These are phyloP conservation scores for Drosophila arawakana DNA, from an alignment of 1,140 invertebrate species.

Conservation along the genomic window DNA sequence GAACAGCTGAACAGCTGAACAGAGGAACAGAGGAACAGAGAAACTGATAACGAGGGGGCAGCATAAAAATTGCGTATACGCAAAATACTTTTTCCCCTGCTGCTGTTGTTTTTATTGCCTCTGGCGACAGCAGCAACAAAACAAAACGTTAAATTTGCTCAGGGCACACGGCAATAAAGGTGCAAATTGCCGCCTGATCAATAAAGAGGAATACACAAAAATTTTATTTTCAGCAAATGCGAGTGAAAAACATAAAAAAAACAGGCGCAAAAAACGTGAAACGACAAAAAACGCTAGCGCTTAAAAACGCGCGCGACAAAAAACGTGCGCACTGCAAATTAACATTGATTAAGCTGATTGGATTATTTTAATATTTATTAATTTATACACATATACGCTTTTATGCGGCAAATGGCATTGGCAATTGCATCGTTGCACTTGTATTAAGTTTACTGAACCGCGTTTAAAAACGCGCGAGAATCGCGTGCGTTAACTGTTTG, in stretches of 20 bases:
- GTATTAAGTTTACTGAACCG: constrained; percentile 41
- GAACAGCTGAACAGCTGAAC: not conserved
- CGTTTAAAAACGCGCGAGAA: constrained; percentile 27
- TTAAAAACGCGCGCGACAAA: constrained; percentile 4
- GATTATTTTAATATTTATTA: constrained; percentile 8
- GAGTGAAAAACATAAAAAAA: not conserved
- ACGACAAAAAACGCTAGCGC: not conserved
- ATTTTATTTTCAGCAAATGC: constrained; percentile 8
- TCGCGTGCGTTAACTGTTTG: constrained; percentile 6
- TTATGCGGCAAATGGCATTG: constrained; percentile 29
- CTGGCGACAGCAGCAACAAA: constrained; percentile 9
- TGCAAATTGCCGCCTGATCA: constrained; percentile 28
- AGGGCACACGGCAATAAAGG: constrained; percentile 34
- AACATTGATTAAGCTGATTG: constrained; percentile 15
- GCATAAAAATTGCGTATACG: constrained; percentile 43
- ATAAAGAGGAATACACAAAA: constrained; percentile 16
- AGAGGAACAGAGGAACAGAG: not conserved
- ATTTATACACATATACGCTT: not conserved
- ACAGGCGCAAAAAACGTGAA: not conserved
- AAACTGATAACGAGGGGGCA: constrained; percentile 17
- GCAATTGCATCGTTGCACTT: not conserved
- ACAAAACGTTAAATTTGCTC: constrained; percentile 17
- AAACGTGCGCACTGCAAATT: constrained; percentile 6
- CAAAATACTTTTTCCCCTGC: constrained; percentile 8
- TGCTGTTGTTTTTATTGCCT: constrained; percentile 19